Evolutionary conservation across 2,888 invertebrate genomes (phyloP).

Genomic region (Xanthostigma xanthostigma): DNA sequence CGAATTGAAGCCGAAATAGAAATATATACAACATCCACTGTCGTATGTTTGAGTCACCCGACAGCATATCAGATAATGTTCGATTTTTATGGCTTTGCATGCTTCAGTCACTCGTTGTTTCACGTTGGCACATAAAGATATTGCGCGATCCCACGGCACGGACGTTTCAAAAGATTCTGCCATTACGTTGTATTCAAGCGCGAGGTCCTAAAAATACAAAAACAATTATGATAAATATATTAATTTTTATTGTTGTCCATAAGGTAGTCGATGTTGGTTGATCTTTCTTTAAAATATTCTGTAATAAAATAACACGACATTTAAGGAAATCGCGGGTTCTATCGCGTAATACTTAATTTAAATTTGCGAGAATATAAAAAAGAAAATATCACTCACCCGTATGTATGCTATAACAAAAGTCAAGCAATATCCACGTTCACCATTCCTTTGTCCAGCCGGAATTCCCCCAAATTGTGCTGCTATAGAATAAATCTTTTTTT

Average conservation of each 20-base stretch:
- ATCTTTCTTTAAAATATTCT: no score
- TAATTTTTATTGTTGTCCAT: no score
- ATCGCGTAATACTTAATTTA: no score
- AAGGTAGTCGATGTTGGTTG: no score
- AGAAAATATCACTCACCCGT: slow-evolving; percentile 47
- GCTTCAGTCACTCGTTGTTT: slow-evolving; percentile 60
- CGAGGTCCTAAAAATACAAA: slow-evolving; percentile 55
- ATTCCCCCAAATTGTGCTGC: slow-evolving; percentile 66
- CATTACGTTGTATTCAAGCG: slow-evolving; percentile 70
- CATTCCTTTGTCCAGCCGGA: slow-evolving; percentile 85
- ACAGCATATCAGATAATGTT: slow-evolving; percentile 54
- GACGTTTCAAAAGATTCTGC: slow-evolving; percentile 99
- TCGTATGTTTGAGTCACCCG: slow-evolving; percentile 95
- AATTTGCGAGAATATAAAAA: neutral
- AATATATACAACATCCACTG: slow-evolving; percentile 91
- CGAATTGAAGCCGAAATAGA: slow-evolving; percentile 79
- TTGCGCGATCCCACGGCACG: slow-evolving; percentile 87
- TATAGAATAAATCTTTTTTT: slow-evolving; percentile 63
- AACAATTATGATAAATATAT: no score
- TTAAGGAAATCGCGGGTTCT: no score
- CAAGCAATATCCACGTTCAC: slow-evolving; percentile 86
- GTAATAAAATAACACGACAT: no score
- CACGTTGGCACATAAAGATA: slow-evolving; percentile 74
- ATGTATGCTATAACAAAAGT: slow-evolving; percentile 98
- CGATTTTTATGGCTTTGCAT: slow-evolving; percentile 41